Percentiles rank a stretch among this genome's conserved stretches.
Conservation (phyloP, 2,113 vertebrate genomes). For the Rhinolophus sinicus region DNA sequence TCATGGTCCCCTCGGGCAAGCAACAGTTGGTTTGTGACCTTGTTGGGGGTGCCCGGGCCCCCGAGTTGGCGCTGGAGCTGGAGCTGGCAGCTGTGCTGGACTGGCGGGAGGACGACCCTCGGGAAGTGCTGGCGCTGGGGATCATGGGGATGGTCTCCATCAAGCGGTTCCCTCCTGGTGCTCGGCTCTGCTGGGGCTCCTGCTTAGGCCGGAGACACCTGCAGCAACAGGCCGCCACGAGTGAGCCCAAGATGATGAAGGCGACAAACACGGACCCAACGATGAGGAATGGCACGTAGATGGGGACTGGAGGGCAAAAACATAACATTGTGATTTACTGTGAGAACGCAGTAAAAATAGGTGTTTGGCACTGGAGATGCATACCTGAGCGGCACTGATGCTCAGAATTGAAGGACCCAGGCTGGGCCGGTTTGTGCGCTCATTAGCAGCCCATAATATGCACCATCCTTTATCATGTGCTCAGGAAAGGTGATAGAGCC, state of each 20-base stretch:
- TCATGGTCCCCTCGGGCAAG: slow-evolving; percentile 93
- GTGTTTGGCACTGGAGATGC: background rate
- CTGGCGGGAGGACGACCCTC: slow-evolving; percentile 96
- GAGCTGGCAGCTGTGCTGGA: slow-evolving; percentile 98
- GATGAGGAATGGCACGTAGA: slow-evolving; percentile 98
- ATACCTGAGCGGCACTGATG: fast-evolving
- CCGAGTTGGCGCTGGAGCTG: slow-evolving; percentile 94
- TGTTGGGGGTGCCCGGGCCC: slow-evolving; percentile 87
- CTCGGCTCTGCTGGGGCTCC: slow-evolving; percentile 92
- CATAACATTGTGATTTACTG: background rate
- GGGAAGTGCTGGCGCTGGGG: slow-evolving; percentile 92
- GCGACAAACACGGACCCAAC: slow-evolving; percentile 98
- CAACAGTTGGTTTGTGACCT: slow-evolving; percentile 97
- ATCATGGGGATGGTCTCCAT: slow-evolving; percentile 99
- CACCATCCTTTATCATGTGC: background rate
- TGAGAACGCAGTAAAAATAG: background rate
- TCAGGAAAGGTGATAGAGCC: background rate
- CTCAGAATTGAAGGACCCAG: fast-evolving
- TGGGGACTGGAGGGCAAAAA: slow-evolving; percentile 90
- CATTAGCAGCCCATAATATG: fast-evolving
- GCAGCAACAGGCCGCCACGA: slow-evolving; percentile 97
- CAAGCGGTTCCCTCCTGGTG: slow-evolving; percentile 87
- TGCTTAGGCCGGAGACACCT: slow-evolving; percentile 97
- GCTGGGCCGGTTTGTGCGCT: fast-evolving
- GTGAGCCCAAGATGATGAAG: slow-evolving; percentile 95